Evolutionary conservation across 2,113 vertebrate species (phyloP).

Genomic region (Heteronetta atricapilla): DNA sequence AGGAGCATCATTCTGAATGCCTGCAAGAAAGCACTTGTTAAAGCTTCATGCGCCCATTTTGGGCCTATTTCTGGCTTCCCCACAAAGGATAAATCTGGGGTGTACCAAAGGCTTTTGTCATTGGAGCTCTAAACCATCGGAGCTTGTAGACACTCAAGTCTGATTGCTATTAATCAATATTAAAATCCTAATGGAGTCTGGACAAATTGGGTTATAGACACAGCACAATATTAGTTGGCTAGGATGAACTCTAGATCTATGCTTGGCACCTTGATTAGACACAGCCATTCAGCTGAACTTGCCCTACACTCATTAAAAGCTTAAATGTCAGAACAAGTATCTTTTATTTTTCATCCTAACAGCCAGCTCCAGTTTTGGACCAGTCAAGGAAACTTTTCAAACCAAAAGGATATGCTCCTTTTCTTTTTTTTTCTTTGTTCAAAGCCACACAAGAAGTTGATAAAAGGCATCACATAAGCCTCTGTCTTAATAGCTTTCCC

Average conservation of each 20-base stretch:
- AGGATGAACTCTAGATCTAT: background rate
- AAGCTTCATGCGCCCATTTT: background rate
- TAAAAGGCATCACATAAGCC: background rate
- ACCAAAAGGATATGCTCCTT: background rate
- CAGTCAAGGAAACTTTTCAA: background rate
- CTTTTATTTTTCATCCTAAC: background rate
- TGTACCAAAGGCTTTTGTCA: background rate
- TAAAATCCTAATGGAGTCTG: background rate
- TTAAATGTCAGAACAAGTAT: background rate
- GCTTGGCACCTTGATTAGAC: background rate
- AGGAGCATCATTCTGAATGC: background rate
- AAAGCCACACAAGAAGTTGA: background rate
- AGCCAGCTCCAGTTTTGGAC: background rate
- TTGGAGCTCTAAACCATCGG: background rate
- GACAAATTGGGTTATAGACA: background rate
- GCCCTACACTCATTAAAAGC: background rate
- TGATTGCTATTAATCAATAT: background rate
- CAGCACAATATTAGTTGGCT: background rate
- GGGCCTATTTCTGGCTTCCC: background rate
- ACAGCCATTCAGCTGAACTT: background rate
- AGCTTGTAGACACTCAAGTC: background rate
- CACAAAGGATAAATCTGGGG: background rate
- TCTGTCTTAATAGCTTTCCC: slow-evolving; percentile 5
- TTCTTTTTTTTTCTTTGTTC: background rate
- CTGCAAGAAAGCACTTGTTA: background rate